A percentile compares a stretch with the other conserved stretches of the same genome.
Conservation (phyloP, 1,140 invertebrate species). For the Camponotus vicinus region DNA sequence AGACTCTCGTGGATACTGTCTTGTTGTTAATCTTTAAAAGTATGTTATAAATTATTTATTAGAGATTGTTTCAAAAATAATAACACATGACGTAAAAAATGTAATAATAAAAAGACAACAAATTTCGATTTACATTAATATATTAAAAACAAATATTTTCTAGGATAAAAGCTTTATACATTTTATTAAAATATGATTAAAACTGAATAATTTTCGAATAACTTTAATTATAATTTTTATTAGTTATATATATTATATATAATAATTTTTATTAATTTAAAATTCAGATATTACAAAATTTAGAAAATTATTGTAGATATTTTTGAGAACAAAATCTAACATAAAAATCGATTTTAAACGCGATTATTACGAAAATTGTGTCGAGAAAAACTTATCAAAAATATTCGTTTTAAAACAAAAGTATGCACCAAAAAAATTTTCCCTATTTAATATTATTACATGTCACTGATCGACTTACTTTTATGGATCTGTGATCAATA, state of each 20-base stretch:
- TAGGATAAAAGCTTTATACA: too few species aligned
- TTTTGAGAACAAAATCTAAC: not conserved
- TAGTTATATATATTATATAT: not conserved
- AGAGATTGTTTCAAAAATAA: too few species aligned
- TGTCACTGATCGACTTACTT: slow-evolving; percentile 73
- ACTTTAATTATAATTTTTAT: not conserved
- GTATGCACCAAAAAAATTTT: not conserved
- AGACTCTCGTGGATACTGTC: too few species aligned
- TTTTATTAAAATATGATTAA: too few species aligned
- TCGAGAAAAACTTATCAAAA: not conserved
- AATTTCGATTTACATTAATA: too few species aligned
- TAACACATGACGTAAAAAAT: too few species aligned
- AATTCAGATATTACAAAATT: not conserved
- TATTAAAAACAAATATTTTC: too few species aligned
- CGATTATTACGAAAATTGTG: too few species aligned
- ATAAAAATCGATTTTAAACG: not conserved
- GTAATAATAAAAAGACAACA: too few species aligned
- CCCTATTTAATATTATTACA: not conserved
- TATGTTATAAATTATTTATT: too few species aligned
- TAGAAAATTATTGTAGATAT: not conserved
- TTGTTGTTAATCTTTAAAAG: too few species aligned
- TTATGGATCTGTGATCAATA: slow-evolving; percentile 84
- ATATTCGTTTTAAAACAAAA: not conserved
- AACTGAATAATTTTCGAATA: not conserved
- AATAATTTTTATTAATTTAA: slow-evolving; percentile 16